phyloP scores from a whole-genome alignment of 2,888 invertebrate species.

The Schizaphis graminum region DNA sequence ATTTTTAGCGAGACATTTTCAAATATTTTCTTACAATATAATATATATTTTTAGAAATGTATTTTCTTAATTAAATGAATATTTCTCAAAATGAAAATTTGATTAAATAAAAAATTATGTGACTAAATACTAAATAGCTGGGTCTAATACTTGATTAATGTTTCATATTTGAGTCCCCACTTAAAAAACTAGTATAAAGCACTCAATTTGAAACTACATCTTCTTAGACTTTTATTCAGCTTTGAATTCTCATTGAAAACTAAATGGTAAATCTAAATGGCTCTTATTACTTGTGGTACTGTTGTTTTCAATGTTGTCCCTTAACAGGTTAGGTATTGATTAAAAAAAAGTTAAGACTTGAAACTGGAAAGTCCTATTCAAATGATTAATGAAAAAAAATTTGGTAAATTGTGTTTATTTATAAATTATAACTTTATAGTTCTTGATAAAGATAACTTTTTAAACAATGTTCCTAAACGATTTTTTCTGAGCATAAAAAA shows the following conservation, averaged over 20 bases:
- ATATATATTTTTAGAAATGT: neutral
- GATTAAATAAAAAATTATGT: neutral
- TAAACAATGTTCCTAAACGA: neutral
- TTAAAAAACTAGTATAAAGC: too few relatives aligned
- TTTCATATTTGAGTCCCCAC: too few relatives aligned
- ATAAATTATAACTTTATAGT: neutral
- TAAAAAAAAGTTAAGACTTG: too few relatives aligned
- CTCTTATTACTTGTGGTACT: too few relatives aligned
- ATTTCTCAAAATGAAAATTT: neutral
- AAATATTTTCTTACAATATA: neutral
- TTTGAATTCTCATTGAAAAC: too few relatives aligned
- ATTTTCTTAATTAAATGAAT: neutral
- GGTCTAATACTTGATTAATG: too few relatives aligned
- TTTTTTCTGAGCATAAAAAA: neutral
- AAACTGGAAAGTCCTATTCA: neutral
- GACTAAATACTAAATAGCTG: neutral
- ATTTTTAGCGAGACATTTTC: neutral
- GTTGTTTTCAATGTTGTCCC: too few relatives aligned
- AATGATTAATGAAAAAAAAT: neutral
- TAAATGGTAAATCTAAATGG: too few relatives aligned
- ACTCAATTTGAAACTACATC: too few relatives aligned
- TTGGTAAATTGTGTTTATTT: neutral
- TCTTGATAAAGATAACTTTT: neutral
- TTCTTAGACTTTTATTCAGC: too few relatives aligned
- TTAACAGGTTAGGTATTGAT: too few relatives aligned